Conservation (phyloP, 2,888 invertebrate genomes). For the Eupsilia transversa region DNA sequence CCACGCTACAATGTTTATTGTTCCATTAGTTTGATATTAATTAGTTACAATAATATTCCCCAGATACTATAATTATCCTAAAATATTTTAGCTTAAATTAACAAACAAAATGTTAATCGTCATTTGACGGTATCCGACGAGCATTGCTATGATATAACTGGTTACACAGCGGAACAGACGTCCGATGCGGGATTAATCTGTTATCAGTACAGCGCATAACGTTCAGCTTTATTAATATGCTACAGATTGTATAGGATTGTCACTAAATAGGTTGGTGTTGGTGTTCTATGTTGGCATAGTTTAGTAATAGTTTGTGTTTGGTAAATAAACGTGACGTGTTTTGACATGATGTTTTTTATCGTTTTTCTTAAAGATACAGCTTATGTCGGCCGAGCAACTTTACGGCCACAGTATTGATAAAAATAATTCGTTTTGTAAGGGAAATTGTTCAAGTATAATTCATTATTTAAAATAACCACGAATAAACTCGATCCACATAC, state of each 20-base stretch:
- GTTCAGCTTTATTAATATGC: slow-evolving; percentile 48
- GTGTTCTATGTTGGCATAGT: background rate
- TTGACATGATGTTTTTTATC: background rate
- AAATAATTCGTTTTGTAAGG: background rate
- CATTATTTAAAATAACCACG: background rate
- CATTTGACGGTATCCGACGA: slow-evolving; percentile 35
- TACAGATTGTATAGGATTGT: slow-evolving; percentile 43
- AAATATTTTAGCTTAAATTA: slow-evolving; percentile 40
- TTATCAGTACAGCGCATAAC: slow-evolving; percentile 60
- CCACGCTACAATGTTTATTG: background rate
- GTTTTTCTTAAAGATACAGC: background rate
- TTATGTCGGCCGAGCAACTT: too few relatives aligned
- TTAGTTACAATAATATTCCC: slow-evolving; percentile 2
- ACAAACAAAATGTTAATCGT: slow-evolving; percentile 45
- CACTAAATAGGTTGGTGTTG: slow-evolving; percentile 4
- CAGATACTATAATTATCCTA: background rate
- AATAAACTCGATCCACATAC: background rate
- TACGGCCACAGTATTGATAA: background rate
- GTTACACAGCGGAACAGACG: slow-evolving; percentile 37
- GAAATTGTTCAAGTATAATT: background rate
- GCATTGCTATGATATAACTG: slow-evolving; percentile 43
- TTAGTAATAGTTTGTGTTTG: background rate
- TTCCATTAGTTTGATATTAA: background rate
- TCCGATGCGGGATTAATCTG: slow-evolving; percentile 65
- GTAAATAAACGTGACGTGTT: background rate